Evolutionary conservation across 1,140 invertebrate genomes (phyloP).

Genomic region (Brachionus rubens): DNA sequence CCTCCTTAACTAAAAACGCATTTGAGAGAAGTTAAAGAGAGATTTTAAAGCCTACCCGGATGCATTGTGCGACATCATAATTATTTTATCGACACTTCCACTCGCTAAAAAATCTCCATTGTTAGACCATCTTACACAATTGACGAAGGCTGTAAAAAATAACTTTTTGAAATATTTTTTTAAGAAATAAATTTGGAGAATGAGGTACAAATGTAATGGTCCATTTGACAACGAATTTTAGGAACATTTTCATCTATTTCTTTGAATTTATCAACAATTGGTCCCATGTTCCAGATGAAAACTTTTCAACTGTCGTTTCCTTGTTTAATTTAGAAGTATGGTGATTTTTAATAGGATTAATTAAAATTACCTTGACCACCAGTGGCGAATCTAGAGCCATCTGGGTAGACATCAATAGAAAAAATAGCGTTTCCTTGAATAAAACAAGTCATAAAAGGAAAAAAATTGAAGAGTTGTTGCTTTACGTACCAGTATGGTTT

Average conservation of each 20-base stretch:
- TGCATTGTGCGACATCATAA: conserved; percentile 86
- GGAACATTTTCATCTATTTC: conserved; percentile 73
- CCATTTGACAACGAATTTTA: conserved; percentile 90
- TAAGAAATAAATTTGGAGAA: not conserved
- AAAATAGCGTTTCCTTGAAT: conserved; percentile 71
- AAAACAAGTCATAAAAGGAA: conserved; percentile 37
- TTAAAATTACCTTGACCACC: conserved; percentile 76
- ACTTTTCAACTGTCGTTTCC: conserved; percentile 65
- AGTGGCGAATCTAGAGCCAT: conserved; percentile 72
- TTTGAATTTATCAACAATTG: conserved; percentile 69
- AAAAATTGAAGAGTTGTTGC: conserved; percentile 5
- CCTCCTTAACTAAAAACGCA: conserved; percentile 54
- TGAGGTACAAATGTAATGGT: conserved; percentile 76
- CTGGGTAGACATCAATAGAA: conserved; percentile 93
- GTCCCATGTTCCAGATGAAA: conserved; percentile 89
- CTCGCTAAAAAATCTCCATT: conserved; percentile 82
- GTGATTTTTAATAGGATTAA: not conserved
- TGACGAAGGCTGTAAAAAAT: conserved; percentile 76
- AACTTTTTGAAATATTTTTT: conserved; percentile 47
- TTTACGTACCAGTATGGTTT: conserved; percentile 86
- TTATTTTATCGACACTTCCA: conserved; percentile 88
- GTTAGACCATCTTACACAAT: conserved; percentile 91
- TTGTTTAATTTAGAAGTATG: conserved; percentile 11
- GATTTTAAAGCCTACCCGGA: conserved; percentile 51
- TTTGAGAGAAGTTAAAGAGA: not conserved